These are phyloP conservation scores for Esox niger DNA, from an alignment of 2,113 vertebrate genomes.

Conservation along the genomic window DNA sequence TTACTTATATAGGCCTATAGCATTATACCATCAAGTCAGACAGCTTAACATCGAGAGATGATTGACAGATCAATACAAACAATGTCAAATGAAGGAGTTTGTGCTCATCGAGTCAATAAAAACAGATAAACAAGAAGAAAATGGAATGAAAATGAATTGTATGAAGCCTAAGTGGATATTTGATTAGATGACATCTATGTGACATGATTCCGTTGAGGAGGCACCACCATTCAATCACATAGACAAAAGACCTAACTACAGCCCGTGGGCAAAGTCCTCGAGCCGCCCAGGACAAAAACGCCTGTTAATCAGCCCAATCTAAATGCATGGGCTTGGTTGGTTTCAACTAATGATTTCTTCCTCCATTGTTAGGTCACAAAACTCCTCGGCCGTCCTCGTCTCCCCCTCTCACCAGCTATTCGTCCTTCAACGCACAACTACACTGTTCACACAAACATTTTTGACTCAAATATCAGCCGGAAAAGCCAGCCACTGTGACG, in stretches of 20 bases:
- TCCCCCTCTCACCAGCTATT: background rate
- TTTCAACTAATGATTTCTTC: slow-evolving; percentile 18
- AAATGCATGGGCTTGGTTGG: slow-evolving; percentile 18
- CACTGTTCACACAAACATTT: slow-evolving; percentile 27
- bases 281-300: slow-evolving; percentile 10
- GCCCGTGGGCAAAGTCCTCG: slow-evolving; percentile 16
- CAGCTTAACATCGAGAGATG: no score
- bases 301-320: slow-evolving; percentile 18
- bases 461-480: slow-evolving; percentile 32
- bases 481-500: slow-evolving; percentile 27
- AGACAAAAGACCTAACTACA: slow-evolving; percentile 1
- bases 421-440: background rate
- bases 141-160: no score
- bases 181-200: no score
- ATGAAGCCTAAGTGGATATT: no score
- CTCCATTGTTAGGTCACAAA: slow-evolving; percentile 19
- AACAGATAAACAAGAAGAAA: no score
- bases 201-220: background rate
- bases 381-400: background rate
- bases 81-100: no score
- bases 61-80: no score
- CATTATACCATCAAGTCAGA: no score
- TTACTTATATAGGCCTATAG: no score
- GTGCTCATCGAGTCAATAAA: no score
- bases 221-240: background rate